Evolutionary conservation across 1,140 invertebrate species (phyloP).

Genomic region (Kradibia gibbosae): DNA sequence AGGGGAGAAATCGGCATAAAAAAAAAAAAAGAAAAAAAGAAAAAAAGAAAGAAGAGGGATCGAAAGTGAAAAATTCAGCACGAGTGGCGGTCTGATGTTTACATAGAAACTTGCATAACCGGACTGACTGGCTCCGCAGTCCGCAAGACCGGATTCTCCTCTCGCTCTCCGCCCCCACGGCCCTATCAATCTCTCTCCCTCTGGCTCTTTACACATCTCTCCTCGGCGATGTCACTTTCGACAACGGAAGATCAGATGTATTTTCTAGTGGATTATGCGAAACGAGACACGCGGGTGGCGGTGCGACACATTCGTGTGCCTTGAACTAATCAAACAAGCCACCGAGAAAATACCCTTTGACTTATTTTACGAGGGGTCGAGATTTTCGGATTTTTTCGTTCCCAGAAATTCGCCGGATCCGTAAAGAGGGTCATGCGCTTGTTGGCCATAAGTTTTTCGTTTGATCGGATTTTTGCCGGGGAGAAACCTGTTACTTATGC

Average conservation of each 20-base stretch:
- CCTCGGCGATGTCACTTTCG: constrained; percentile 20
- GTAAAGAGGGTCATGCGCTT: constrained; percentile 57
- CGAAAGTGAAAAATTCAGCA: constrained; percentile 36
- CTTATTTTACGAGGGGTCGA: constrained; percentile 41
- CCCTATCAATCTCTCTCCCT: background rate
- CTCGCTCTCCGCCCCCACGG: background rate
- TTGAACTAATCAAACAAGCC: constrained; percentile 42
- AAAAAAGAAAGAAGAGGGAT: background rate
- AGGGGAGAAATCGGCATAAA: constrained; percentile 25
- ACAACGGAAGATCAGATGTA: constrained; percentile 30
- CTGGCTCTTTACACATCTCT: background rate
- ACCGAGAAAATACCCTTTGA: constrained; percentile 42
- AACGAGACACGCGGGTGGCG: constrained; percentile 23
- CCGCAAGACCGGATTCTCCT: constrained; percentile 46
- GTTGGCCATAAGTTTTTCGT: constrained; percentile 22
- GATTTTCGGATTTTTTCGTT: constrained; percentile 55
- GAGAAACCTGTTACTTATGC: constrained; percentile 35
- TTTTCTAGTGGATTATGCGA: constrained; percentile 44
- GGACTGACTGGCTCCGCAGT: constrained; percentile 51
- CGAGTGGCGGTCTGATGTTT: background rate
- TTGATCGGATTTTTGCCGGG: constrained; percentile 33
- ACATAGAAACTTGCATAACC: constrained; percentile 20
- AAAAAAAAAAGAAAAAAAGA: constrained; percentile 4
- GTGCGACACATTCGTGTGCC: background rate
- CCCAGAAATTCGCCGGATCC: constrained; percentile 58